Evolutionary conservation across 2,888 invertebrate genomes (phyloP).

Genomic region (Microplitis manilae): DNA sequence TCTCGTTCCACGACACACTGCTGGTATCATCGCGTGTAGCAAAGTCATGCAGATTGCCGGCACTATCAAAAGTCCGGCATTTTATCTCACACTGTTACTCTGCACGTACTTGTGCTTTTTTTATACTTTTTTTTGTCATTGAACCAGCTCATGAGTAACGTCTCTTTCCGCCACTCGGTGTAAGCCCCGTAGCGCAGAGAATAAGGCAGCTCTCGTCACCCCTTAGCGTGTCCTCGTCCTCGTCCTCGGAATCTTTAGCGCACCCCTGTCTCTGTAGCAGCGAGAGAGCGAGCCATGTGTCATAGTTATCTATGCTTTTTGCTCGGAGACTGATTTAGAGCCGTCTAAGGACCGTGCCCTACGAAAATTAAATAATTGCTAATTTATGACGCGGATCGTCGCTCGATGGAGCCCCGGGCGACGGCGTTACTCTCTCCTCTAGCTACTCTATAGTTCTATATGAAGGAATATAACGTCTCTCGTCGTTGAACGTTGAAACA

Average conservation of each 20-base stretch:
- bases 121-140: too few relatives aligned
- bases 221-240: background rate
- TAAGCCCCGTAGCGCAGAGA: slow-evolving; percentile 27
- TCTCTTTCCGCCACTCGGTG: slow-evolving; percentile 53
- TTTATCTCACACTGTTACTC: background rate
- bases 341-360: slow-evolving; percentile 72
- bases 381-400: slow-evolving; percentile 71
- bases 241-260: slow-evolving; percentile 59
- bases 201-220: background rate
- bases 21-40: background rate
- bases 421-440: slow-evolving; percentile 51
- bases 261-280: slow-evolving; percentile 64
- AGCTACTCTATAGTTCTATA: background rate
- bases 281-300: slow-evolving; percentile 66
- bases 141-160: background rate
- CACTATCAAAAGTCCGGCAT: background rate
- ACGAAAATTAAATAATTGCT: slow-evolving; percentile 73
- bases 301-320: slow-evolving; percentile 73
- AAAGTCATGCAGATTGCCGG: too few relatives aligned
- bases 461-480: slow-evolving; percentile 38
- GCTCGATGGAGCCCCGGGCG: slow-evolving; percentile 57
- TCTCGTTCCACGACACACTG: background rate
- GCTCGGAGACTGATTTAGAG: slow-evolving; percentile 72
- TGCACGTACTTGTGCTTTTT: background rate
- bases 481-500: slow-evolving; percentile 34